Conservation (phyloP, 2,888 invertebrate species). For the Uloborus plumipes region DNA sequence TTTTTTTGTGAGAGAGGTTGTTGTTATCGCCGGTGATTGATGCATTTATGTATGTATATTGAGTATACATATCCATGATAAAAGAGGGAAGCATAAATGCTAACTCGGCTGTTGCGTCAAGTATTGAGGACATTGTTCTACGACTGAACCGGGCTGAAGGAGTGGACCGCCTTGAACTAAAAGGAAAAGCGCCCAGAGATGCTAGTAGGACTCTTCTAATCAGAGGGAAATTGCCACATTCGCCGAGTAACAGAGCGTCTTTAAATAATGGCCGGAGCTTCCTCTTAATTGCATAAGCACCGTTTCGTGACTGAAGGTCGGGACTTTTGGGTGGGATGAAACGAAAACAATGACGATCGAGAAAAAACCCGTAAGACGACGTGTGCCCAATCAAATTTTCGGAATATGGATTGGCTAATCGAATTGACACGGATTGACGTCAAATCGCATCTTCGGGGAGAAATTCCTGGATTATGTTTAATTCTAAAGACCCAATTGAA, state of each 20-base stretch:
- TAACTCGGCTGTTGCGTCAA: too few species aligned
- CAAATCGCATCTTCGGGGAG: too few species aligned
- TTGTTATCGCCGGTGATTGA: too few species aligned
- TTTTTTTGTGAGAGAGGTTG: too few species aligned
- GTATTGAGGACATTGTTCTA: constrained; percentile 27
- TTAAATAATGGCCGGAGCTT: constrained; percentile 37
- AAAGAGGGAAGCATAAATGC: too few species aligned
- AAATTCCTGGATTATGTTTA: too few species aligned
- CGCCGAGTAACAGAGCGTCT: constrained; percentile 42
- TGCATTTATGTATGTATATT: too few species aligned
- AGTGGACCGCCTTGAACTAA: constrained; percentile 62
- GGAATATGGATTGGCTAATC: too few species aligned
- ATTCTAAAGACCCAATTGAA: too few species aligned
- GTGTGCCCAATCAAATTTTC: too few species aligned
- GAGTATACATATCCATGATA: too few species aligned
- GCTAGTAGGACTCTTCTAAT: constrained; percentile 24
- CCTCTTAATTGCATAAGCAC: constrained; percentile 59
- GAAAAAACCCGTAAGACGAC: constrained; percentile 2
- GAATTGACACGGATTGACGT: too few species aligned
- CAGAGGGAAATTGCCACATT: constrained; percentile 25
- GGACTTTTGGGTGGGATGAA: constrained; percentile 1
- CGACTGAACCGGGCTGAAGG: constrained; percentile 37
- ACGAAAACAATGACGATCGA: not conserved
- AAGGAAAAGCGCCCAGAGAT: constrained; percentile 20
- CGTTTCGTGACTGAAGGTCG: constrained; percentile 47